Conservation (phyloP, 2,888 invertebrate genomes). For the Plusia festucae region DNA sequence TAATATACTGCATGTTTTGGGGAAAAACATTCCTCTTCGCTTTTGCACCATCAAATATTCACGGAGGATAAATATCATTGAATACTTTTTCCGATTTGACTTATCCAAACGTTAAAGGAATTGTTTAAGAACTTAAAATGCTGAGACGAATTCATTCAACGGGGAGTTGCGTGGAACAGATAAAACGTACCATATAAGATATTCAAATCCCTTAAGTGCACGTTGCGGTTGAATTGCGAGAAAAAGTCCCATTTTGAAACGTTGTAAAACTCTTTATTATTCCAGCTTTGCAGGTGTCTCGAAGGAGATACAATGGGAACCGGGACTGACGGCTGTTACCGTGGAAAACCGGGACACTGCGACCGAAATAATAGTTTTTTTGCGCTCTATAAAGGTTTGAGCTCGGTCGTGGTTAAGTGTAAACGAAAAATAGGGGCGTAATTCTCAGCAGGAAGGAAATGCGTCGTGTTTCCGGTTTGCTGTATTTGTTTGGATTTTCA, state of each 20-base stretch:
- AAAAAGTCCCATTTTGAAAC: slow-evolving; percentile 88
- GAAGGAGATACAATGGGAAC: slow-evolving; percentile 76
- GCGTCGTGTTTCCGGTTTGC: slow-evolving; percentile 8
- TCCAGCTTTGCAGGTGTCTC: slow-evolving; percentile 87
- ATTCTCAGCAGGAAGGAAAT: slow-evolving; percentile 33
- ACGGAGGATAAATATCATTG: slow-evolving; percentile 39
- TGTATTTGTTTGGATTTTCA: slow-evolving; percentile 27
- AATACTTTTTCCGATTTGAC: slow-evolving; percentile 47
- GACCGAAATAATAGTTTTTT: slow-evolving; percentile 72
- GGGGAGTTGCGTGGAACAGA: slow-evolving; percentile 80
- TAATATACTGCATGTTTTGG: slow-evolving; percentile 11
- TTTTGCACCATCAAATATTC: slow-evolving; percentile 30
- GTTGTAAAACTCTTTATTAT: slow-evolving; percentile 89
- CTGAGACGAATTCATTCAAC: slow-evolving; percentile 75
- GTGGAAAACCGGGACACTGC: slow-evolving; percentile 61
- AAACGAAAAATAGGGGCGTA: slow-evolving; percentile 41
- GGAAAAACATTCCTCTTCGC: neutral
- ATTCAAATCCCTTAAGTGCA: slow-evolving; percentile 90
- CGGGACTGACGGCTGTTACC: slow-evolving; percentile 73
- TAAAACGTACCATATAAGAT: slow-evolving; percentile 87
- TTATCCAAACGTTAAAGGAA: slow-evolving; percentile 69
- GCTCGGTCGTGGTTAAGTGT: slow-evolving; percentile 47
- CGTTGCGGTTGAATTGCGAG: slow-evolving; percentile 88
- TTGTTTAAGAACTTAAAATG: slow-evolving; percentile 79
- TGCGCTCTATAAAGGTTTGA: slow-evolving; percentile 58